Percentiles rank a stretch among this genome's conserved stretches.
Evolutionary conservation across 2,888 invertebrate species (phyloP).

Genomic region (Synanthedon tipuliformis): DNA sequence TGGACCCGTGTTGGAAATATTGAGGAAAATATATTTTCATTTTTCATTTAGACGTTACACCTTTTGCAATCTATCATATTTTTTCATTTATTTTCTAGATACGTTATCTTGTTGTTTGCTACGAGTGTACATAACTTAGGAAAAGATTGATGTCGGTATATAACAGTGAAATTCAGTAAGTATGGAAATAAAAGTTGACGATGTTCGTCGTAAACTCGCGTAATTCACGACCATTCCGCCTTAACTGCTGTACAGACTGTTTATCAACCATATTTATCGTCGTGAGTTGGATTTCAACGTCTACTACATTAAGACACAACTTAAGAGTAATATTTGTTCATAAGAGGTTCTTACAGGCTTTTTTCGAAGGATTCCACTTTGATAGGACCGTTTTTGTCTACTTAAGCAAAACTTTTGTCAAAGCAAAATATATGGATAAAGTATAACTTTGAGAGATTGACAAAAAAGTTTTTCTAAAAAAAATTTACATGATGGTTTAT

Average conservation of each 20-base stretch:
- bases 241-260: background rate
- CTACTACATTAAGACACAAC: background rate
- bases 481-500: no score
- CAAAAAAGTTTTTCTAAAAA: no score
- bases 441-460: no score
- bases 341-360: background rate
- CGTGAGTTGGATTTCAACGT: background rate
- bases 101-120: background rate
- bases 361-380: no score
- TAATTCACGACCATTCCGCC: background rate
- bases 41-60: no score
- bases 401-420: no score
- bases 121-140: background rate
- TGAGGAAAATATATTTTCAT: background rate
- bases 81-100: background rate
- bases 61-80: background rate
- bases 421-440: no score
- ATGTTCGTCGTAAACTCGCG: background rate
- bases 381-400: no score
- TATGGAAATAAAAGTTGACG: background rate
- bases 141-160: background rate
- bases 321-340: background rate
- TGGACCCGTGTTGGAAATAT: slow-evolving; percentile 1
- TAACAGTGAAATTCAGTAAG: background rate
- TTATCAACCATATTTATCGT: background rate